These are phyloP conservation scores for Diprion similis DNA, from an alignment of 1,140 invertebrate genomes.

Conservation along the genomic window DNA sequence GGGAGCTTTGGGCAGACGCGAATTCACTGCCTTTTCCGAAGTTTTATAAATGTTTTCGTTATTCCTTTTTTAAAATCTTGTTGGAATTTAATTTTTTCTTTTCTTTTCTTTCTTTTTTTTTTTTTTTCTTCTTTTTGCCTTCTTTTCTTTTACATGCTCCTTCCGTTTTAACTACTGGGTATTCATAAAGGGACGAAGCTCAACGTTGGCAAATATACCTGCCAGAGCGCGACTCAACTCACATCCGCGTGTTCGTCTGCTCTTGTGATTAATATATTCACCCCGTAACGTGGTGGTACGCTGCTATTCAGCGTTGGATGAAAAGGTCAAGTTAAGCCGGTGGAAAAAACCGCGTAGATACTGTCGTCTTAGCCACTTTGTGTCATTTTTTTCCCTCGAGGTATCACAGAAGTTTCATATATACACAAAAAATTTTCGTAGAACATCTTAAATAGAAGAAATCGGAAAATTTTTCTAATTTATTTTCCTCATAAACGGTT, in stretches of 20 bases:
- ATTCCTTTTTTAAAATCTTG: no score
- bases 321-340: background rate
- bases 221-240: background rate
- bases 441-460: no score
- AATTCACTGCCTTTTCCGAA: background rate
- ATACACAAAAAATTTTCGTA: no score
- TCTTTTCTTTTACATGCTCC: background rate
- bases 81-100: no score
- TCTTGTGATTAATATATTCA: background rate
- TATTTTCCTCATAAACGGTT: no score
- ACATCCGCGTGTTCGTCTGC: background rate
- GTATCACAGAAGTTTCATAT: no score
- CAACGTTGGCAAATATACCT: background rate
- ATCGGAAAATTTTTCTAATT: no score
- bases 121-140: background rate
- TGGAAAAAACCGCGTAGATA: no score
- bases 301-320: background rate
- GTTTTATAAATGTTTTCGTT: background rate
- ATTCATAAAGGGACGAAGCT: background rate
- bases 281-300: background rate
- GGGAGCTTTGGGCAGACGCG: background rate
- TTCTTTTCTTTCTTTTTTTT: background rate
- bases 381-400: no score
- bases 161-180: background rate
- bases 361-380: no score